Evolutionary conservation across 2,113 vertebrate species (phyloP).

Genomic region (Misgurnus anguillicaudatus): DNA sequence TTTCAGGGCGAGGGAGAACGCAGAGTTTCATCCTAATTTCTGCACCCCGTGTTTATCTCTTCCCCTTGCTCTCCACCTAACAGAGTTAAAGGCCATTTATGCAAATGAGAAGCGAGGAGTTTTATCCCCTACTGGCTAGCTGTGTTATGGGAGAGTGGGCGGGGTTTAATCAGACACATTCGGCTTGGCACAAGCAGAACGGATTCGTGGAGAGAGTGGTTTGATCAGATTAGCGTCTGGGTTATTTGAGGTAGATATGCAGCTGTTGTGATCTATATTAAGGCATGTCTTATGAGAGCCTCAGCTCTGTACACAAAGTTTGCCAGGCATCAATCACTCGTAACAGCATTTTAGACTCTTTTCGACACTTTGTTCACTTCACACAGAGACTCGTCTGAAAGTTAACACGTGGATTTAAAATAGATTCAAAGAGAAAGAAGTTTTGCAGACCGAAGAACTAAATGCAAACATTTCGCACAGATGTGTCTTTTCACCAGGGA

Average conservation of each 20-base stretch:
- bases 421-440: constrained; percentile 23
- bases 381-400: not conserved
- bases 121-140: constrained; percentile 4
- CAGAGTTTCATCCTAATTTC: constrained; percentile 43
- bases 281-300: constrained; percentile 39
- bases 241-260: constrained; percentile 29
- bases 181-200: constrained; percentile 6
- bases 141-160: not conserved
- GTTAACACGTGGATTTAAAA: not conserved
- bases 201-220: constrained; percentile 22
- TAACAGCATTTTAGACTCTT: constrained; percentile 34
- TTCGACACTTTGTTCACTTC: constrained; percentile 17
- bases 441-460: constrained; percentile 9
- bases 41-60: constrained; percentile 12
- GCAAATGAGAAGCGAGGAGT: constrained; percentile 25
- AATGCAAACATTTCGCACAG: constrained; percentile 5
- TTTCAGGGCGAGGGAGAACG: constrained; percentile 5
- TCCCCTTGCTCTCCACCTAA: constrained; percentile 18
- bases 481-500: not conserved
- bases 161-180: constrained; percentile 31
- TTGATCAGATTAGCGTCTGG: constrained; percentile 34
- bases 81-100: constrained; percentile 42
- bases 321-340: constrained; percentile 42
- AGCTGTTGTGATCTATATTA: constrained; percentile 40
- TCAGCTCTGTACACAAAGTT: constrained; percentile 17